Evolutionary conservation across 1,140 invertebrate species (phyloP).

Genomic region (Chrysopa pallens): DNA sequence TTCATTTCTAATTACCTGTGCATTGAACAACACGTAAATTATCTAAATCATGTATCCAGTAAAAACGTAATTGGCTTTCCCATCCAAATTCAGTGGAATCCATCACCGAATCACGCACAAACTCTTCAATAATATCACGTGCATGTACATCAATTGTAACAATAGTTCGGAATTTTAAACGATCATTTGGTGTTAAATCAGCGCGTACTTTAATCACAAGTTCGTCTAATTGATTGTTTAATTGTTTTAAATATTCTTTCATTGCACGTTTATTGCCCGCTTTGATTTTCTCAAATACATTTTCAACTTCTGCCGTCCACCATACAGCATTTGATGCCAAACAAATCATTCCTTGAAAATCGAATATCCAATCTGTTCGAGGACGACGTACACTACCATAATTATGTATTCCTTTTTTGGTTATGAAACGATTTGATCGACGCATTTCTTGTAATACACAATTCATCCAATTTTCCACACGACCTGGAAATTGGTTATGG

Average conservation of each 20-base stretch:
- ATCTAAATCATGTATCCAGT: slow-evolving; percentile 69
- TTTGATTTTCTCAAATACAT: slow-evolving; percentile 60
- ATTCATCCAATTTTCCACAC: slow-evolving; percentile 85
- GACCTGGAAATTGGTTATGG: slow-evolving; percentile 33
- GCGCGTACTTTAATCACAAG: slow-evolving; percentile 55
- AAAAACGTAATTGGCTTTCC: slow-evolving; percentile 83
- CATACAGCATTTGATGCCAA: slow-evolving; percentile 73
- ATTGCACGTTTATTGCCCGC: slow-evolving; percentile 66
- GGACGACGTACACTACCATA: slow-evolving; percentile 44
- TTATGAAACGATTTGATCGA: slow-evolving; percentile 60
- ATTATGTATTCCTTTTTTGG: slow-evolving; percentile 72
- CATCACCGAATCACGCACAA: slow-evolving; percentile 71
- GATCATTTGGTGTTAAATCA: slow-evolving; percentile 57
- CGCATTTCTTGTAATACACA: slow-evolving; percentile 68
- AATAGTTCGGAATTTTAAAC: slow-evolving; percentile 72
- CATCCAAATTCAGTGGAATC: slow-evolving; percentile 74
- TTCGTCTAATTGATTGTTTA: slow-evolving; percentile 69
- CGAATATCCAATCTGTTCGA: slow-evolving; percentile 68
- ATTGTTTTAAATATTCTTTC: slow-evolving; percentile 68
- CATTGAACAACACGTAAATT: slow-evolving; percentile 70
- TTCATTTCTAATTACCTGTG: slow-evolving; percentile 49
- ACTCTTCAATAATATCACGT: slow-evolving; percentile 70
- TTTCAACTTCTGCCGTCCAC: slow-evolving; percentile 88
- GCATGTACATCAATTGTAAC: slow-evolving; percentile 81
- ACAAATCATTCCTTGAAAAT: slow-evolving; percentile 77